Percentiles rank a stretch among this genome's conserved stretches.
These are phyloP conservation scores for Meandrina meandrites DNA, from an alignment of 92 coral and sea anemone species.

Conservation along the genomic window DNA sequence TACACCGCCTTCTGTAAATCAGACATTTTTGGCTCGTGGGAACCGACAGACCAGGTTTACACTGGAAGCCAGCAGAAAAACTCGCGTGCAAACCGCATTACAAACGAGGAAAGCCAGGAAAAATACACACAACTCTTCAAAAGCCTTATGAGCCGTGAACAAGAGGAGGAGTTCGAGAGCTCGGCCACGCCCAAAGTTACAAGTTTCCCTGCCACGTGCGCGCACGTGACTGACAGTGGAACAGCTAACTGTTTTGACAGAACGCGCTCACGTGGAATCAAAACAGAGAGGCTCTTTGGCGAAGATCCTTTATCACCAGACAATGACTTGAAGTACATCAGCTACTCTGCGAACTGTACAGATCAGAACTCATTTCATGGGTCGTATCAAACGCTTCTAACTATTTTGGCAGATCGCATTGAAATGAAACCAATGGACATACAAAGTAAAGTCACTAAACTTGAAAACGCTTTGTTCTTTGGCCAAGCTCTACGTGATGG, in stretches of 20 bases:
- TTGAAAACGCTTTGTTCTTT: conserved; percentile 16
- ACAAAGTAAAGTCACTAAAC: conserved; percentile 3
- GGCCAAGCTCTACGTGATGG: background rate
- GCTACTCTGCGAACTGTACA: background rate
- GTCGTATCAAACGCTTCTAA: conserved; percentile 46
- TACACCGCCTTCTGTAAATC: conserved; percentile 77
- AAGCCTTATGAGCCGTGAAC: conserved; percentile 47
- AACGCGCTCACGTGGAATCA: conserved; percentile 32
- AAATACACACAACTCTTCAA: conserved; percentile 50
- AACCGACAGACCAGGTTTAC: conserved; percentile 56
- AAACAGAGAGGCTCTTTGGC: background rate
- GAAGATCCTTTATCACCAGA: background rate
- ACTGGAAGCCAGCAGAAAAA: conserved; percentile 13
- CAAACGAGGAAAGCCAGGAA: conserved; percentile 46
- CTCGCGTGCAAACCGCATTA: background rate
- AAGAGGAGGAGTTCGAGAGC: background rate
- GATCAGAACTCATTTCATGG: conserved; percentile 30
- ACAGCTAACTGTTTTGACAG: conserved; percentile 26
- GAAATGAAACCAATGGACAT: conserved; percentile 37
- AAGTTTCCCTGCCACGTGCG: conserved; percentile 67
- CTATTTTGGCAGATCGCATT: conserved; percentile 59
- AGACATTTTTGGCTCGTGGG: conserved; percentile 87
- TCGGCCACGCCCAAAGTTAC: conserved; percentile 35
- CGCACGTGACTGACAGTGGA: conserved; percentile 33
- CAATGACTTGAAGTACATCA: conserved; percentile 29